Evolutionary conservation across 2,888 invertebrate genomes (phyloP).

Genomic region (Torymus aiolomorphi): DNA sequence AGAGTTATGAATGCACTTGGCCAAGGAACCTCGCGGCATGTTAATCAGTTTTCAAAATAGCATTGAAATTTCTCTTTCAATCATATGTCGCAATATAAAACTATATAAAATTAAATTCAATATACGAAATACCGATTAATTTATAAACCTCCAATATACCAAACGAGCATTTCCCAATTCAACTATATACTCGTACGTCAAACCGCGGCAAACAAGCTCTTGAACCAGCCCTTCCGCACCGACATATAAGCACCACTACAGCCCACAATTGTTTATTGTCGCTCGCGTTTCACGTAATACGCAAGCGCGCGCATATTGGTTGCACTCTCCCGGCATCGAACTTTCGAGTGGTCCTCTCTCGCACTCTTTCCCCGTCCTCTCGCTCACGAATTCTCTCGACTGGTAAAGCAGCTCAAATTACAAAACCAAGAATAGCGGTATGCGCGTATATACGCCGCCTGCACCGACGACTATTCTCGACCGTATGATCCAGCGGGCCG

Average conservation of each 20-base stretch:
- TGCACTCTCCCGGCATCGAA: conserved; percentile 11
- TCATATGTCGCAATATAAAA: too few species aligned
- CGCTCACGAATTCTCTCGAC: conserved; percentile 19
- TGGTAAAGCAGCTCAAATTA: conserved; percentile 56
- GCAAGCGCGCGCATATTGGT: neutral
- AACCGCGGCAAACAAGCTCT: too few species aligned
- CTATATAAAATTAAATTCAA: too few species aligned
- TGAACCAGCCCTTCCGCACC: too few species aligned
- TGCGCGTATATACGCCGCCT: conserved; percentile 12
- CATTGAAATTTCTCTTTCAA: too few species aligned
- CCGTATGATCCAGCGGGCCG: conserved; percentile 1
- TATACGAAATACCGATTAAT: too few species aligned
- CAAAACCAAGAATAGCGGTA: conserved; percentile 57
- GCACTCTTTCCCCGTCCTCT: neutral
- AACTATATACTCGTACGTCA: too few species aligned
- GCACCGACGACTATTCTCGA: conserved; percentile 53
- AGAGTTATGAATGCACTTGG: too few species aligned
- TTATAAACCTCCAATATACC: too few species aligned
- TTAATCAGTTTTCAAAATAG: too few species aligned
- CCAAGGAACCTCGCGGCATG: too few species aligned
- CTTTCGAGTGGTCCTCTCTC: conserved; percentile 29
- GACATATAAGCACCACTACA: neutral
- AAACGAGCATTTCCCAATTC: too few species aligned
- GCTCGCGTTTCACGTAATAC: conserved; percentile 14
- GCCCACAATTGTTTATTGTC: conserved; percentile 35